phyloP scores from a whole-genome alignment of 2,888 invertebrate genomes.

The Nemurella pictetii region DNA sequence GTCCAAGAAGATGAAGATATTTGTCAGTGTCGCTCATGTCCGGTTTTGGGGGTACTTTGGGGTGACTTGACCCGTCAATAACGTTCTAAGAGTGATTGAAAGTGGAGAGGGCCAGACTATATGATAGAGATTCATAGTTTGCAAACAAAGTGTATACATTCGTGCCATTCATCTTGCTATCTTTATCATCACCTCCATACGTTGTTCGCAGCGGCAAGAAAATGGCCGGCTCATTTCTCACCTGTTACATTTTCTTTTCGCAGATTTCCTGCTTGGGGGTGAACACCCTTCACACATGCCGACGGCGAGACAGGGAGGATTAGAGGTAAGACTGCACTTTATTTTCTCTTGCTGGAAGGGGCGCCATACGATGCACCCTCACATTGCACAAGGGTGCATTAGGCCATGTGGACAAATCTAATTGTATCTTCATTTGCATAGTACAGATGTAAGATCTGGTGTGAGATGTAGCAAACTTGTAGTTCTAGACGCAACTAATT shows the following conservation, averaged over 20 bases:
- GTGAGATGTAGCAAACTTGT: too few relatives aligned
- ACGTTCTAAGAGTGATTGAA: conserved; percentile 7
- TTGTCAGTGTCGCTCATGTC: conserved; percentile 39
- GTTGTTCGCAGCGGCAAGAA: background rate
- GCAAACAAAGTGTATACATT: conserved; percentile 25
- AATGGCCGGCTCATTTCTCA: conserved; percentile 33
- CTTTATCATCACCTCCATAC: conserved; percentile 13
- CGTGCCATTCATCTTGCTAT: conserved; percentile 14
- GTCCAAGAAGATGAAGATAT: conserved; percentile 38
- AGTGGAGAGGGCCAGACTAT: background rate
- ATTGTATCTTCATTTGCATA: too few relatives aligned
- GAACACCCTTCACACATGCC: background rate
- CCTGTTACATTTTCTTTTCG: conserved; percentile 34
- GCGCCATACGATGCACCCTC: background rate
- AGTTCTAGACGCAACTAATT: too few relatives aligned
- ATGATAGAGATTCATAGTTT: conserved; percentile 28
- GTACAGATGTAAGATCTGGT: too few relatives aligned
- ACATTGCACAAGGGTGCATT: background rate
- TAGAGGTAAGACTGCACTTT: background rate
- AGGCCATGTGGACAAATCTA: too few relatives aligned
- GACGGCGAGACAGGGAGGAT: background rate
- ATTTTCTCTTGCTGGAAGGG: background rate
- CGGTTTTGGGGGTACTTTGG: conserved; percentile 28
- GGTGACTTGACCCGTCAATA: conserved; percentile 29
- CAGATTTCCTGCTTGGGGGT: conserved; percentile 31